A percentile compares a stretch with the other conserved stretches of the same genome.
Conservation (phyloP, 2,113 vertebrate genomes). For the Syngnathus scovelli region DNA sequence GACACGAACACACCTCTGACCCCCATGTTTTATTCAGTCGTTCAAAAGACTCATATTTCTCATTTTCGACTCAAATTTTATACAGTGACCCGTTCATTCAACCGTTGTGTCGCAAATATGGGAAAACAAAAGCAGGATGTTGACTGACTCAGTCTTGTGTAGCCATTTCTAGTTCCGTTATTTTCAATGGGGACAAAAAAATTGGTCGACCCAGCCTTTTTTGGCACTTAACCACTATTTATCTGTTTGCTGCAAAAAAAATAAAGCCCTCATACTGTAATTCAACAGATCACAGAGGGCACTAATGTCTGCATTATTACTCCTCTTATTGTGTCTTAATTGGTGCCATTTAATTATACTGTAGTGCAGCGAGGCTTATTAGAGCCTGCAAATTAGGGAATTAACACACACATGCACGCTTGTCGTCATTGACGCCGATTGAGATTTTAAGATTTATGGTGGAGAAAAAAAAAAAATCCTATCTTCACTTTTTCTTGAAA, state of each 20-base stretch:
- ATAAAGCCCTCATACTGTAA: slow-evolving; percentile 53
- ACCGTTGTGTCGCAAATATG: slow-evolving; percentile 1
- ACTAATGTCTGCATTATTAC: slow-evolving; percentile 68
- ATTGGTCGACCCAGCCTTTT: too few species aligned
- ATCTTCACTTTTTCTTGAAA: too few species aligned
- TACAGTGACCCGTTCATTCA: not conserved
- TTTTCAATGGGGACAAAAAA: not conserved
- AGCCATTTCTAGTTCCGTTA: too few species aligned
- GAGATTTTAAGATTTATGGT: too few species aligned
- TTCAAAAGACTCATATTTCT: slow-evolving; percentile 70
- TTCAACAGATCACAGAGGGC: slow-evolving; percentile 60
- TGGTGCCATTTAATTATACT: slow-evolving; percentile 68
- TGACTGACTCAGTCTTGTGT: too few species aligned
- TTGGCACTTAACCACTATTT: slow-evolving; percentile 13
- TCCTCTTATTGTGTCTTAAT: slow-evolving; percentile 67
- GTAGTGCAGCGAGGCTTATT: slow-evolving; percentile 63
- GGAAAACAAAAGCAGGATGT: not conserved
- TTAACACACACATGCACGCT: slow-evolving; percentile 39
- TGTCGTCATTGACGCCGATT: too few species aligned
- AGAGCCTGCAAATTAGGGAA: slow-evolving; percentile 68
- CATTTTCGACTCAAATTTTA: slow-evolving; percentile 76
- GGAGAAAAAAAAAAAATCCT: too few species aligned
- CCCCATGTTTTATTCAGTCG: slow-evolving; percentile 90
- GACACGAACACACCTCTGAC: slow-evolving; percentile 70
- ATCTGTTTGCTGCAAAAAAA: slow-evolving; percentile 25